Percentiles rank a stretch among this genome's conserved stretches.
Conservation (phyloP, 37 sponge, comb jelly and placozoan species). For the Bolinopsis microptera region DNA sequence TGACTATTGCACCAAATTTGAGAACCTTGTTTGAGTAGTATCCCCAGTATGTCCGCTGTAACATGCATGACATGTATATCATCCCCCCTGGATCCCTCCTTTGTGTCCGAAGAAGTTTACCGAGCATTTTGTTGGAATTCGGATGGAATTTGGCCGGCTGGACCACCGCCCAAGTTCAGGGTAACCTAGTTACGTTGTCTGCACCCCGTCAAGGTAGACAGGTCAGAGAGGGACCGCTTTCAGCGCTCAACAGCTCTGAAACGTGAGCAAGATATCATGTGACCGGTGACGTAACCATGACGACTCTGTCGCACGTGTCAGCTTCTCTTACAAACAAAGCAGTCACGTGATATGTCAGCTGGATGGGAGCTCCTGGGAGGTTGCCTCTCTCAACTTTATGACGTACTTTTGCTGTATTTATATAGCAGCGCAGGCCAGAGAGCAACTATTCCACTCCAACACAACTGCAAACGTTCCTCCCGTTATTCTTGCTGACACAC, state of each 20-base stretch:
- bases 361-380: background rate
- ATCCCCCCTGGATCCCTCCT: background rate
- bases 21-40: too few species aligned
- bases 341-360: background rate
- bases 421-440: background rate
- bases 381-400: background rate
- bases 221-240: background rate
- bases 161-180: background rate
- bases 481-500: too few species aligned
- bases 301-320: background rate
- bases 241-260: background rate
- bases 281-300: background rate
- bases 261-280: background rate
- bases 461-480: background rate
- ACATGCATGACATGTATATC: background rate
- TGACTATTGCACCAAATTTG: too few species aligned
- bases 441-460: background rate
- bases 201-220: background rate
- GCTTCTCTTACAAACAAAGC: background rate
- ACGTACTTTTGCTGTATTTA: background rate
- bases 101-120: background rate
- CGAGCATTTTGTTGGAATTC: background rate
- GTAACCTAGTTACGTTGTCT: background rate
- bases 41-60: too few species aligned
- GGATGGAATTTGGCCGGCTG: background rate